Evolutionary conservation across 2,888 invertebrate species (phyloP).

Genomic region (Polydrusus pterygomalis): DNA sequence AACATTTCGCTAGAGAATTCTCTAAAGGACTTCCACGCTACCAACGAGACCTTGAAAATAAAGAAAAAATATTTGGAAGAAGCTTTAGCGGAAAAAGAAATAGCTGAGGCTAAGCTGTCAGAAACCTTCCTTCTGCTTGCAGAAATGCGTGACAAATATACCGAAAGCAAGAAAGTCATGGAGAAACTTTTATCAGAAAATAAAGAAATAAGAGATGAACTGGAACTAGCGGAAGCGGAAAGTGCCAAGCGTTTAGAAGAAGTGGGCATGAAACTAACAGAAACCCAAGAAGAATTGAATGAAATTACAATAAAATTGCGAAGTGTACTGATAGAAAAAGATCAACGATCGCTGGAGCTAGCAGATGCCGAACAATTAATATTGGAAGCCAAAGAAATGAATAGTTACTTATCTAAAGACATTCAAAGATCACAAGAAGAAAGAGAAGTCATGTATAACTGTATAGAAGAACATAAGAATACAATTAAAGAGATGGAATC

Average conservation of each 20-base stretch:
- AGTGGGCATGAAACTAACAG: background rate
- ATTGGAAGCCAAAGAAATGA: background rate
- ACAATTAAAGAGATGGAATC: slow-evolving; percentile 21
- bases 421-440: background rate
- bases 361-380: background rate
- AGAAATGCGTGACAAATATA: slow-evolving; percentile 23
- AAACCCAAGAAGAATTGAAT: background rate
- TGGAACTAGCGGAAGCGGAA: background rate
- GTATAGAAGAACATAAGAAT: slow-evolving; percentile 12
- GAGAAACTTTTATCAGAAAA: slow-evolving; percentile 23
- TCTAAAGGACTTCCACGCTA: too few species aligned
- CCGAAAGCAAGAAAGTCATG: slow-evolving; percentile 1
- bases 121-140: slow-evolving; percentile 11
- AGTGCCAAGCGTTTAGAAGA: background rate
- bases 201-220: background rate
- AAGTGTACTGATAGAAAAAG: background rate
- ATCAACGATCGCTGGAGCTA: background rate
- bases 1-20: too few species aligned
- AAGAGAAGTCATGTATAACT: background rate
- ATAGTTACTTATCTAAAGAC: background rate
- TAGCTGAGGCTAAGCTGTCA: slow-evolving; percentile 9
- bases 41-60: slow-evolving; percentile 6
- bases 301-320: background rate
- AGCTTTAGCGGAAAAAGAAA: slow-evolving; percentile 38
- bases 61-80: slow-evolving; percentile 2